A percentile compares a stretch with the other conserved stretches of the same genome.
Conservation (phyloP, 1,140 invertebrate species). For the Heliconius hewitsoni region DNA sequence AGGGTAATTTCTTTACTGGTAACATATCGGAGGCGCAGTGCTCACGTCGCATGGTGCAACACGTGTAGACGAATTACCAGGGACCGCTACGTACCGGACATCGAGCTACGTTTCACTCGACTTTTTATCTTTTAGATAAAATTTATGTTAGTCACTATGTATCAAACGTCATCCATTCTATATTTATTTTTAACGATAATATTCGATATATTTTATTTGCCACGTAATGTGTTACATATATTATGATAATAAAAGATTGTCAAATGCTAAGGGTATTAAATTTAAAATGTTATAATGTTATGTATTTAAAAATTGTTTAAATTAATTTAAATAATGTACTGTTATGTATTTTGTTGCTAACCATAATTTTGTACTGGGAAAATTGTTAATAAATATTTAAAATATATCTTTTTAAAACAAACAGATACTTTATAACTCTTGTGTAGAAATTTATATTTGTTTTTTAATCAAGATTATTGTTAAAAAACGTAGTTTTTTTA, state of each 20-base stretch:
- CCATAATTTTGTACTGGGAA: too few relatives aligned
- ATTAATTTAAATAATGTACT: neutral
- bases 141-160: neutral
- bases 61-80: slow-evolving; percentile 49
- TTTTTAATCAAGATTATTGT: too few relatives aligned
- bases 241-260: neutral
- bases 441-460: too few relatives aligned
- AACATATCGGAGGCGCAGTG: slow-evolving; percentile 3
- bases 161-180: neutral
- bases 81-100: slow-evolving; percentile 33
- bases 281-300: neutral
- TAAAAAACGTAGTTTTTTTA: too few relatives aligned
- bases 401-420: too few relatives aligned
- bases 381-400: too few relatives aligned
- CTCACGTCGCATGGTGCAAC: slow-evolving; percentile 53
- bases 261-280: neutral
- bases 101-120: neutral
- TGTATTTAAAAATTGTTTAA: neutral
- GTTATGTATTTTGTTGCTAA: neutral
- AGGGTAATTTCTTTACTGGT: slow-evolving; percentile 31
- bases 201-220: neutral
- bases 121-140: neutral
- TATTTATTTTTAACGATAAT: neutral
- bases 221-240: neutral
- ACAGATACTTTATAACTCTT: too few relatives aligned